Conservation (phyloP, 2,888 invertebrate genomes). For the Hydropsyche betteni region DNA sequence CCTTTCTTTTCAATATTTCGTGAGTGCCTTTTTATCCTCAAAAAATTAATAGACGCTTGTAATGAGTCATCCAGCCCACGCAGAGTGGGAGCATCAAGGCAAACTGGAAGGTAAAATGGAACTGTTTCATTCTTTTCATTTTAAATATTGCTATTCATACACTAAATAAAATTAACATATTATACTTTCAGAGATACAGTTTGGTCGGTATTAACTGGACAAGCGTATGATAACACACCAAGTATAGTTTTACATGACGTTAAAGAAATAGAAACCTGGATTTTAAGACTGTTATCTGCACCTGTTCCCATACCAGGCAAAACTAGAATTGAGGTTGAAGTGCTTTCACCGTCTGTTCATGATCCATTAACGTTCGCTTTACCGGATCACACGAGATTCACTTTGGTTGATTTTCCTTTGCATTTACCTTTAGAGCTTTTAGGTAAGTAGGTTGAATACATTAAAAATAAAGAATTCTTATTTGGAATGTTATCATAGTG, state of each 20-base stretch:
- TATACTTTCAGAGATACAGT: constrained; percentile 82
- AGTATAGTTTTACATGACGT: constrained; percentile 95
- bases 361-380: constrained; percentile 90
- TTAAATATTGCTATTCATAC: neutral
- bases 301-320: constrained; percentile 98
- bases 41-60: constrained; percentile 96
- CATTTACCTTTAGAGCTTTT: constrained; percentile 97
- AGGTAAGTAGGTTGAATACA: constrained; percentile 62
- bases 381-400: constrained; percentile 97
- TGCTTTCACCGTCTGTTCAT: constrained; percentile 86
- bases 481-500: neutral
- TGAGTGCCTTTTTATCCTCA: constrained; percentile 94
- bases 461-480: constrained; percentile 34
- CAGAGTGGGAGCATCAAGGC: constrained; percentile 88
- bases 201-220: constrained; percentile 93
- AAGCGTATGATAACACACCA: constrained; percentile 80
- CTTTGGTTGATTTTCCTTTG: constrained; percentile 96
- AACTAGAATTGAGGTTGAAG: constrained; percentile 83
- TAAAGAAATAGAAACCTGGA: constrained; percentile 99
- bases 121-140: neutral
- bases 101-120: constrained; percentile 76
- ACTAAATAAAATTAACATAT: constrained; percentile 5
- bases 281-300: constrained; percentile 91
- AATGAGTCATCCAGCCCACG: constrained; percentile 92
- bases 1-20: constrained; percentile 99